Percentiles rank a stretch among this genome's conserved stretches.
These are phyloP conservation scores for Aspidapion aeneum DNA, from an alignment of 2,888 invertebrate genomes.

Conservation along the genomic window DNA sequence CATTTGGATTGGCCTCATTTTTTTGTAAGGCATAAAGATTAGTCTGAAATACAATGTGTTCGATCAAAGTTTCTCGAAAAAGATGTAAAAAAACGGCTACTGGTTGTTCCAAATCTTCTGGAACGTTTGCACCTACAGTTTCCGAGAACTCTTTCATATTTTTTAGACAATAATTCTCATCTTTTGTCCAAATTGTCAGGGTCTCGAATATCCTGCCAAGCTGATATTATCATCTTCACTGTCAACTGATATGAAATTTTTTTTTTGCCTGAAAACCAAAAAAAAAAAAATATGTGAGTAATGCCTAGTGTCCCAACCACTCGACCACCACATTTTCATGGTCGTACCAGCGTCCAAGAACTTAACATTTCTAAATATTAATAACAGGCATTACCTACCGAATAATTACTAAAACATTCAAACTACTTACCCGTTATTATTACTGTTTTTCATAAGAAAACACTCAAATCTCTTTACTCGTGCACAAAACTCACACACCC, in stretches of 20 bases:
- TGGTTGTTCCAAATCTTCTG: conserved; percentile 16
- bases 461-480: neutral
- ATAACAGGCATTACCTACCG: neutral
- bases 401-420: neutral
- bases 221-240: too few relatives aligned
- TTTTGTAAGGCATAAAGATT: conserved; percentile 21
- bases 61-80: conserved; percentile 17
- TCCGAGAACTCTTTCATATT: too few relatives aligned
- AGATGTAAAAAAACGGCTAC: conserved; percentile 21
- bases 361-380: too few relatives aligned
- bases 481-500: neutral
- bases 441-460: neutral
- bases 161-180: too few relatives aligned
- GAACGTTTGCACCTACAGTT: conserved; percentile 7
- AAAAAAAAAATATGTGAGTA: neutral
- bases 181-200: too few relatives aligned
- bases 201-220: too few relatives aligned
- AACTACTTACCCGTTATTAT: neutral
- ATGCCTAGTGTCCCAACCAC: conserved; percentile 7
- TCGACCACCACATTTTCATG: conserved; percentile 4
- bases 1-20: conserved; percentile 12
- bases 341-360: neutral
- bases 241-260: too few relatives aligned
- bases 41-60: conserved; percentile 17
- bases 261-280: neutral